Conservation (phyloP, 2,113 vertebrate genomes). For the Dissostichus mawsoni region DNA sequence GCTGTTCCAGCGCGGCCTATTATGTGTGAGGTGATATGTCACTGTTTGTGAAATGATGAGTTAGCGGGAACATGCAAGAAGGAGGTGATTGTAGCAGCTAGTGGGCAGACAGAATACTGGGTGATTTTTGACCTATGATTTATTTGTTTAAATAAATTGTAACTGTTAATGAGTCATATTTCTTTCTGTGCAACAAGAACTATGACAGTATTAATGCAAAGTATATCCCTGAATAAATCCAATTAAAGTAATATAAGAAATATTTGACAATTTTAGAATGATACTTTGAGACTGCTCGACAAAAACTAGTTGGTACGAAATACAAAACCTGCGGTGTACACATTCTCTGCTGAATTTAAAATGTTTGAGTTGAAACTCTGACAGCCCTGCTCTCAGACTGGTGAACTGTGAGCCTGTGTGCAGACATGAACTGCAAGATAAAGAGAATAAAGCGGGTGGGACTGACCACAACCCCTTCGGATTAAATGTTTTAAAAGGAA, state of each 20-base stretch:
- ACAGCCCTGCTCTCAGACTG: constrained; percentile 2
- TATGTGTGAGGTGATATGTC: constrained; percentile 54
- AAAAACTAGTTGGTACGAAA: not conserved
- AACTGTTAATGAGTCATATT: constrained; percentile 47
- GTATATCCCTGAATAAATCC: too few relatives aligned
- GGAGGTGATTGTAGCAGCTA: constrained; percentile 70
- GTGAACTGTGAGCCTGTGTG: constrained; percentile 3
- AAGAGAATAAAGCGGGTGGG: constrained; percentile 11
- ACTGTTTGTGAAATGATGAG: constrained; percentile 53
- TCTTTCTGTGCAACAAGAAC: not conserved
- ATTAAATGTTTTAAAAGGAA: constrained; percentile 20
- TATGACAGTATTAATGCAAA: not conserved
- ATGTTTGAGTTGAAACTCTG: not conserved
- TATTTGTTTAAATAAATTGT: constrained; percentile 25
- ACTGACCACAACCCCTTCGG: constrained; percentile 26
- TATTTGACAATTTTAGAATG: not conserved
- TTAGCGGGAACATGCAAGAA: constrained; percentile 68
- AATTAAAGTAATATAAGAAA: too few relatives aligned
- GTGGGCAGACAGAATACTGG: constrained; percentile 54
- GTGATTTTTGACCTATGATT: constrained; percentile 51
- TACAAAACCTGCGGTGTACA: not conserved
- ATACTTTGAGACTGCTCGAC: not conserved
- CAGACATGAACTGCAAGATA: constrained; percentile 1
- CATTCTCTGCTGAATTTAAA: not conserved
- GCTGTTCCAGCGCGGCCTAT: constrained; percentile 45